Evolutionary conservation across 2,888 invertebrate genomes (phyloP).

Genomic region (Sphaeridia pumilis): DNA sequence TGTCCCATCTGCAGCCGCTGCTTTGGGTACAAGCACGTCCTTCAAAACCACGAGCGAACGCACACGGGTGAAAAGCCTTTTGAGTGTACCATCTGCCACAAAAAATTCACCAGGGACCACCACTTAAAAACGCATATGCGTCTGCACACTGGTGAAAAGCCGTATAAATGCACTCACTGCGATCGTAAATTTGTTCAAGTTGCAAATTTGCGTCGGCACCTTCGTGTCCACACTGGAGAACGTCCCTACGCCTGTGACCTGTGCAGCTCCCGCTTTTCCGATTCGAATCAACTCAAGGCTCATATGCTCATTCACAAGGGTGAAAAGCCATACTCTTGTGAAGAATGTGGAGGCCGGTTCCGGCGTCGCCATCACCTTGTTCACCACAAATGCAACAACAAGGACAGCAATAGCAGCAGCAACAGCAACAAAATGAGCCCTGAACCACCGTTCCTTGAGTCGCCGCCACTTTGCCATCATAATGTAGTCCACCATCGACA

Average conservation of each 20-base stretch:
- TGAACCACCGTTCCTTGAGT: background rate
- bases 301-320: slow-evolving; percentile 80
- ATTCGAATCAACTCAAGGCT: slow-evolving; percentile 83
- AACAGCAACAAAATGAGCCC: slow-evolving; percentile 10
- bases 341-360: slow-evolving; percentile 65
- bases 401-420: slow-evolving; percentile 6
- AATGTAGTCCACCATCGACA: slow-evolving; percentile 12
- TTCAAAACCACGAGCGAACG: slow-evolving; percentile 87
- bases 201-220: slow-evolving; percentile 75
- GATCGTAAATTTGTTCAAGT: slow-evolving; percentile 88
- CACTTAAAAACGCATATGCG: slow-evolving; percentile 88
- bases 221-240: slow-evolving; percentile 84
- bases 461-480: too few relatives aligned
- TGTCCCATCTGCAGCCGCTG: slow-evolving; percentile 77
- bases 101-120: slow-evolving; percentile 83
- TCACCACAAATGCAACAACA: slow-evolving; percentile 59
- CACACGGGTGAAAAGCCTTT: slow-evolving; percentile 92
- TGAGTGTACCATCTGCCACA: slow-evolving; percentile 81
- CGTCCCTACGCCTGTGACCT: slow-evolving; percentile 76
- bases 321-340: slow-evolving; percentile 76
- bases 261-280: slow-evolving; percentile 76
- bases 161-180: slow-evolving; percentile 82
- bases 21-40: slow-evolving; percentile 86
- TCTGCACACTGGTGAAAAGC: slow-evolving; percentile 84
- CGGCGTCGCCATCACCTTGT: slow-evolving; percentile 73